phyloP scores from a whole-genome alignment of 2,113 vertebrate genomes.

The Cochlearius cochlearius region DNA sequence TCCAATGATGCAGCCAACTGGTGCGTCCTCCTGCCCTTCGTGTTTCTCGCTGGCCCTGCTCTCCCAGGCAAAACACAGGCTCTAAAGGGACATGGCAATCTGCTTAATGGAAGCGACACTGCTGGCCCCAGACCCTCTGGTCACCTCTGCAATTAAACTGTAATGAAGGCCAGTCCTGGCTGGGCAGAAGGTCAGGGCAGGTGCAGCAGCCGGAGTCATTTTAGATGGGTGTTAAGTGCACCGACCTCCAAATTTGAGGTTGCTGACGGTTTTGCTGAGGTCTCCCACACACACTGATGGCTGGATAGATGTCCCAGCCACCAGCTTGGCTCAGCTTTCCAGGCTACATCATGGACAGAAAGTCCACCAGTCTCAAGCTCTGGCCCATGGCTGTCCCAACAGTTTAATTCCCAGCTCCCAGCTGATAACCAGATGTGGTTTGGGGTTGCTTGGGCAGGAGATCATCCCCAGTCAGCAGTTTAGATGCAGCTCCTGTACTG shows the following conservation, averaged over 20 bases:
- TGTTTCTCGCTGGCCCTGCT: background rate
- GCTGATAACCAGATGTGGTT: background rate
- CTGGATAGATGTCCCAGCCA: background rate
- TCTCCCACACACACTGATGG: background rate
- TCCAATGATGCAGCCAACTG: background rate
- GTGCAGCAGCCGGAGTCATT: background rate
- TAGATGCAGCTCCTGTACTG: accelerated
- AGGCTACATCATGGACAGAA: background rate
- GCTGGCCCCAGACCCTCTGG: background rate
- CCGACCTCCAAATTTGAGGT: background rate
- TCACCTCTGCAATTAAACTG: constrained; percentile 58
- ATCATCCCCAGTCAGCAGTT: background rate
- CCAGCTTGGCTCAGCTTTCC: background rate
- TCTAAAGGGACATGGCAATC: background rate
- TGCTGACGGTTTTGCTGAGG: background rate
- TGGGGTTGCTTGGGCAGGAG: background rate
- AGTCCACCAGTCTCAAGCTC: background rate
- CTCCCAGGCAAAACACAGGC: background rate
- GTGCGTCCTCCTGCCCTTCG: background rate
- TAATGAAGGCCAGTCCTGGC: background rate
- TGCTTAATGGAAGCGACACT: constrained; percentile 26
- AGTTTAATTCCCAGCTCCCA: background rate
- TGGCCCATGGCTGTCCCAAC: background rate
- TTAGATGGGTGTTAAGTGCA: background rate
- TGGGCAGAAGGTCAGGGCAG: background rate